A percentile compares a stretch with the other conserved stretches of the same genome.
Conservation (phyloP, 2,113 vertebrate genomes). For the Clupea harengus region DNA sequence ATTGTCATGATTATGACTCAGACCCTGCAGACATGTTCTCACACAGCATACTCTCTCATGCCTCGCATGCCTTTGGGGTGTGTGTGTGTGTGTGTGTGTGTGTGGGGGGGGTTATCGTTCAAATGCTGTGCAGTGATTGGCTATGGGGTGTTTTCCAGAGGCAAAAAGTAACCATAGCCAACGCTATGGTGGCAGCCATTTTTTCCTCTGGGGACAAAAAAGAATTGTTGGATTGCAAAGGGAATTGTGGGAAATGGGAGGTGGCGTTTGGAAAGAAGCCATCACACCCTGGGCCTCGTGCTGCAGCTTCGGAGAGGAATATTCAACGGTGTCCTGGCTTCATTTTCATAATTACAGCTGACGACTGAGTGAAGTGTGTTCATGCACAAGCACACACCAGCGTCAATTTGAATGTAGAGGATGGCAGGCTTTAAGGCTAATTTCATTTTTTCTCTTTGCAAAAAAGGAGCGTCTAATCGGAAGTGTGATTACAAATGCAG, state of each 20-base stretch:
- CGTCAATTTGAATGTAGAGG: conserved; percentile 30
- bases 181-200: background rate
- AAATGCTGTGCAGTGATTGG: conserved; percentile 33
- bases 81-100: conserved; percentile 17
- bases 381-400: conserved; percentile 17
- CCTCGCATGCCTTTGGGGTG: conserved; percentile 24
- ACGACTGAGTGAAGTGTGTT: conserved; percentile 25
- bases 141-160: conserved; percentile 21
- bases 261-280: background rate
- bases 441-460: background rate
- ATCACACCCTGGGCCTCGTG: background rate
- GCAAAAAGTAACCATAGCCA: conserved; percentile 29
- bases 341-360: conserved; percentile 40
- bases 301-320: background rate
- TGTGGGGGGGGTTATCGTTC: conserved; percentile 7
- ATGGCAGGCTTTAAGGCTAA: conserved; percentile 14
- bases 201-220: conserved; percentile 20
- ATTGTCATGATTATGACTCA: conserved; percentile 29
- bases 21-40: conserved; percentile 27
- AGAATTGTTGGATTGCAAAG: background rate
- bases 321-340: background rate
- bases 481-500: conserved; percentile 34
- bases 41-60: conserved; percentile 29
- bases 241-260: background rate
- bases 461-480: conserved; percentile 30